A percentile compares a stretch with the other conserved stretches of the same genome.
Evolutionary conservation across 2,113 vertebrate species (phyloP).

Genomic region (Apteryx owenii): DNA sequence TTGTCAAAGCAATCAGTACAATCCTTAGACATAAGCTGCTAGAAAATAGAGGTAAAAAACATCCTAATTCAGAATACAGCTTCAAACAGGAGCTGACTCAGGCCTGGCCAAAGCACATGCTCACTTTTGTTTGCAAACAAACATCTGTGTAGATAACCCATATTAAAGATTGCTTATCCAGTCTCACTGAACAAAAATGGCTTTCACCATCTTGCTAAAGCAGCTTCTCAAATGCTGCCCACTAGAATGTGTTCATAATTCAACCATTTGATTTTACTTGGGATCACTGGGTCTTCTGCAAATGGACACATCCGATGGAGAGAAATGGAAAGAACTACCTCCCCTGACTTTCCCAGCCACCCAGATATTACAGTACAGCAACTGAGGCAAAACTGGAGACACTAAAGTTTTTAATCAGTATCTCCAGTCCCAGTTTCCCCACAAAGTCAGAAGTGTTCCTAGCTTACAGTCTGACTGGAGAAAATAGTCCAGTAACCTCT

Average conservation of each 20-base stretch:
- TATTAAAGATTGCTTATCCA: neutral
- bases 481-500: neutral
- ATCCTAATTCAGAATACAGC: neutral
- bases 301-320: fast-evolving
- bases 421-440: neutral
- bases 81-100: constrained; percentile 37
- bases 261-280: neutral
- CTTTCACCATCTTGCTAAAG: neutral
- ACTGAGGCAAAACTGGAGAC: neutral
- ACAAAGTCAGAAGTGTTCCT: neutral
- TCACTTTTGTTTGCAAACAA: neutral
- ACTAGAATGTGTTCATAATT: neutral
- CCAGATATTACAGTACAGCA: neutral
- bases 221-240: neutral
- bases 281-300: neutral
- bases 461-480: neutral
- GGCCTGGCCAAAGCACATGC: neutral
- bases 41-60: constrained; percentile 36
- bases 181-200: neutral
- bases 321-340: neutral
- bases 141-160: neutral
- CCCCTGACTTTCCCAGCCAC: neutral
- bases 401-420: neutral
- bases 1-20: neutral
- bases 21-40: neutral